phyloP scores from a whole-genome alignment of 2,113 vertebrate genomes.

The Thunnus thynnus region DNA sequence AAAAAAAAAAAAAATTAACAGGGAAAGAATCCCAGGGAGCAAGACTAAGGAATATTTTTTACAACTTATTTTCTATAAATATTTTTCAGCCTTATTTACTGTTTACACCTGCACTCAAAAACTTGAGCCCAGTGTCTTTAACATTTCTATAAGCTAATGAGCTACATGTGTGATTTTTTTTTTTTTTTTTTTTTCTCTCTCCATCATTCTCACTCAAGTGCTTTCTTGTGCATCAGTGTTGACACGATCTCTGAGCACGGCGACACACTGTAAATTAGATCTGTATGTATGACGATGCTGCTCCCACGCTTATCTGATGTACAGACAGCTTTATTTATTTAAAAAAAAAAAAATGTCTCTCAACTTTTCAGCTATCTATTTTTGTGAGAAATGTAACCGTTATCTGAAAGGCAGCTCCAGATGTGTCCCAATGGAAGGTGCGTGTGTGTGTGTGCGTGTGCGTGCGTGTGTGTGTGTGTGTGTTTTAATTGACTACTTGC shows the following conservation, averaged over 20 bases:
- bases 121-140: constrained; percentile 69
- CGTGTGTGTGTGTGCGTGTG: too few species aligned
- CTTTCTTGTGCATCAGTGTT: constrained; percentile 54
- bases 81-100: constrained; percentile 75
- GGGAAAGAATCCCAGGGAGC: constrained; percentile 57
- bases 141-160: constrained; percentile 71
- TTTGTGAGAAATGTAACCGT: constrained; percentile 33
- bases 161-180: constrained; percentile 44
- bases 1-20: constrained; percentile 7
- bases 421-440: constrained; percentile 41
- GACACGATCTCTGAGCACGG: constrained; percentile 23
- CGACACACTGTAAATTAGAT: constrained; percentile 47
- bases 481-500: constrained; percentile 33
- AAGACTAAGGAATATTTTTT: constrained; percentile 74
- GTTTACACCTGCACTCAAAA: constrained; percentile 79
- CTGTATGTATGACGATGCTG: constrained; percentile 79
- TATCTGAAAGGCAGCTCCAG: constrained; percentile 75
- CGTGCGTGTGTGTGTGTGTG: background rate
- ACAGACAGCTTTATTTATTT: constrained; percentile 78
- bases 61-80: constrained; percentile 71
- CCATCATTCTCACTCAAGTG: constrained; percentile 54
- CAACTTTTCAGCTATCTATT: background rate
- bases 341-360: constrained; percentile 9
- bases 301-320: constrained; percentile 65
- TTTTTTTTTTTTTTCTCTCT: background rate